A percentile compares a stretch with the other conserved stretches of the same genome.
phyloP scores from a whole-genome alignment of 1,140 invertebrate species.

The Ganaspis sp. region DNA sequence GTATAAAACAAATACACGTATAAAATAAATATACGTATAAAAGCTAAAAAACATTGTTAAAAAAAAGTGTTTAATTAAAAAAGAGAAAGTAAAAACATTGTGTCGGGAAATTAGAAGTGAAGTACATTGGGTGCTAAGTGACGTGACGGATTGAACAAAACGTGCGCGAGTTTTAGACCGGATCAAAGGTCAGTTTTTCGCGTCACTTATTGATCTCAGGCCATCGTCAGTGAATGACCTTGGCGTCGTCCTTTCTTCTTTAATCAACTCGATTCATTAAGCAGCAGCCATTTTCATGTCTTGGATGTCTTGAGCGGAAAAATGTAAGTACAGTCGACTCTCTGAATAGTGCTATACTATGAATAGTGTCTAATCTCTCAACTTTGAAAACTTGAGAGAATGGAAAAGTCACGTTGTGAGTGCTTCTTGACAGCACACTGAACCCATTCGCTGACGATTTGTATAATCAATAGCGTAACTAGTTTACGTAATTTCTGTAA shows the following conservation, averaged over 20 bases:
- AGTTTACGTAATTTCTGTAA: background rate
- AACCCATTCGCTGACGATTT: background rate
- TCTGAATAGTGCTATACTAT: background rate
- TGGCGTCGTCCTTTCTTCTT: conserved; percentile 18
- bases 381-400: too few species aligned
- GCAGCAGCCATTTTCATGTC: conserved; percentile 53
- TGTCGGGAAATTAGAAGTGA: conserved; percentile 25
- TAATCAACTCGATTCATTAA: background rate
- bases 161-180: conserved; percentile 16
- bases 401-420: background rate
- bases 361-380: background rate
- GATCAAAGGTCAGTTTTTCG: conserved; percentile 25
- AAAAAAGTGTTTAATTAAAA: background rate
- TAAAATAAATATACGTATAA: too few species aligned
- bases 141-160: background rate
- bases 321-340: conserved; percentile 64
- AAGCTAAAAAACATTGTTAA: background rate
- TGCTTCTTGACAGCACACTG: background rate
- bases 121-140: background rate
- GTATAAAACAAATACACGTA: too few species aligned
- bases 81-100: background rate
- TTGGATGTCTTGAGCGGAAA: conserved; percentile 67
- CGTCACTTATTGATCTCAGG: background rate
- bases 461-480: background rate
- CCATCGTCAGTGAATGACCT: conserved; percentile 29